Percentiles rank a stretch among this genome's conserved stretches.
These are phyloP conservation scores for Cataglyphis rosenhaueri DNA, from an alignment of 2,888 invertebrate genomes.

Conservation along the genomic window DNA sequence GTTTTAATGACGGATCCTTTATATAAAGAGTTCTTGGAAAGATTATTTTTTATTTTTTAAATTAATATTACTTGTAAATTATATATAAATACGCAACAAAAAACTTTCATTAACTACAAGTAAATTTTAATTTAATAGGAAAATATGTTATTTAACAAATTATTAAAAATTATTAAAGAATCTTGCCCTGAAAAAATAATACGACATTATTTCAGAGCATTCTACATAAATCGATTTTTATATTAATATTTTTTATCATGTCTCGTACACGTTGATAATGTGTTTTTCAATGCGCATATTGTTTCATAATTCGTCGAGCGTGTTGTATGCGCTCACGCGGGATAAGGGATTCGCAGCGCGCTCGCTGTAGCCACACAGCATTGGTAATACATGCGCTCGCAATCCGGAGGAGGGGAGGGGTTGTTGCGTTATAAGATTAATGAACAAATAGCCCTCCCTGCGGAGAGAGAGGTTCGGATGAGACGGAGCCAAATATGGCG, in stretches of 20 bases:
- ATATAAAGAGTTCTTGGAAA: not conserved
- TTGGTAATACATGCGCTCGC: constrained; percentile 69
- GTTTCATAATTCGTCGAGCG: constrained; percentile 32
- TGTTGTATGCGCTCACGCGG: constrained; percentile 27
- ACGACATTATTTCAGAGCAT: not conserved
- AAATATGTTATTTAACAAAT: not conserved
- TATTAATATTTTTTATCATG: not conserved
- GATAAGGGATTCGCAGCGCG: constrained; percentile 60
- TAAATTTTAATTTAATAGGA: not conserved
- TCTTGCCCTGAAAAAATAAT: not conserved
- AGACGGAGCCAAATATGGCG: constrained; percentile 79
- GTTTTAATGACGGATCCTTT: not conserved
- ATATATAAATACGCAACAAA: not conserved
- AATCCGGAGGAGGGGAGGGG: constrained; percentile 60
- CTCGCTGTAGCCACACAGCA: constrained; percentile 41
- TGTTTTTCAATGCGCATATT: not conserved
- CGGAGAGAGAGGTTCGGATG: constrained; percentile 73
- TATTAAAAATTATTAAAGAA: not conserved
- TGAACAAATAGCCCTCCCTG: constrained; percentile 80
- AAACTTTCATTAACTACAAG: too few species aligned
- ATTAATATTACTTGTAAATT: not conserved
- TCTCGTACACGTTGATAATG: not conserved
- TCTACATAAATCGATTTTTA: not conserved
- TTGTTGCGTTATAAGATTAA: constrained; percentile 84
- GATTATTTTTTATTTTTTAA: not conserved